phyloP scores from a whole-genome alignment of 2,888 invertebrate genomes.

The Torymus texanus region DNA sequence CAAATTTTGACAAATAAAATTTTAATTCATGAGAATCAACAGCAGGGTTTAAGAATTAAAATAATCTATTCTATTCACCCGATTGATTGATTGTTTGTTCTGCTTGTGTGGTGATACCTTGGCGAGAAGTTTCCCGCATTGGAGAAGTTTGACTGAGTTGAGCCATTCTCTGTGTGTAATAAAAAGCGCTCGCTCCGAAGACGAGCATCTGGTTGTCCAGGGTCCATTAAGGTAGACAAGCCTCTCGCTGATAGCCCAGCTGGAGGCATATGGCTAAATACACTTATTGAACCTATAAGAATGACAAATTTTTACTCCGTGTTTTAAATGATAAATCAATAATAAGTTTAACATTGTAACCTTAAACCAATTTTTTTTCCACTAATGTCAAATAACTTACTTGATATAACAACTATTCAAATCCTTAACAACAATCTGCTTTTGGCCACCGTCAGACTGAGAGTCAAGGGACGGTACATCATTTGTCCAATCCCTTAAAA shows the following conservation, averaged over 20 bases:
- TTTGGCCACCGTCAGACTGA: slow-evolving; percentile 3
- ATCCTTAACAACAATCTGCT: slow-evolving; percentile 18
- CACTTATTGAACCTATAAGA: slow-evolving; percentile 57
- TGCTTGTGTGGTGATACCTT: slow-evolving; percentile 68
- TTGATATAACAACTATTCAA: slow-evolving; percentile 37
- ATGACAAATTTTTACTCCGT: neutral
- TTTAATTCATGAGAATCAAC: too few relatives aligned
- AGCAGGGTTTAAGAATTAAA: too few relatives aligned
- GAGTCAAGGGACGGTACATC: slow-evolving; percentile 39
- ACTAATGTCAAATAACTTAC: slow-evolving; percentile 4
- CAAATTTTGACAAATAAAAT: slow-evolving; percentile 23
- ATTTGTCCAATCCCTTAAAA: slow-evolving; percentile 30
- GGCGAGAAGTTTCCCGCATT: slow-evolving; percentile 69
- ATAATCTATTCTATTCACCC: slow-evolving; percentile 48
- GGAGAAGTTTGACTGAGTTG: slow-evolving; percentile 67
- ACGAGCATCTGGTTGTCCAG: slow-evolving; percentile 75
- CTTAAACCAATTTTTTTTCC: neutral
- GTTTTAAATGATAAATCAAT: too few relatives aligned
- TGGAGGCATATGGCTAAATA: slow-evolving; percentile 73
- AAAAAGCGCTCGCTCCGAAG: slow-evolving; percentile 74
- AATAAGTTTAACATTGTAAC: neutral
- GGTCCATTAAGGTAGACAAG: slow-evolving; percentile 75
- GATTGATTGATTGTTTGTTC: slow-evolving; percentile 67
- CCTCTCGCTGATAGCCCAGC: slow-evolving; percentile 74
- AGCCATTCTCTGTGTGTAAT: slow-evolving; percentile 73